Base-by-base conservation (phyloP, 2,888 invertebrate genomes). In the Platynereis dumerilii region DNA sequence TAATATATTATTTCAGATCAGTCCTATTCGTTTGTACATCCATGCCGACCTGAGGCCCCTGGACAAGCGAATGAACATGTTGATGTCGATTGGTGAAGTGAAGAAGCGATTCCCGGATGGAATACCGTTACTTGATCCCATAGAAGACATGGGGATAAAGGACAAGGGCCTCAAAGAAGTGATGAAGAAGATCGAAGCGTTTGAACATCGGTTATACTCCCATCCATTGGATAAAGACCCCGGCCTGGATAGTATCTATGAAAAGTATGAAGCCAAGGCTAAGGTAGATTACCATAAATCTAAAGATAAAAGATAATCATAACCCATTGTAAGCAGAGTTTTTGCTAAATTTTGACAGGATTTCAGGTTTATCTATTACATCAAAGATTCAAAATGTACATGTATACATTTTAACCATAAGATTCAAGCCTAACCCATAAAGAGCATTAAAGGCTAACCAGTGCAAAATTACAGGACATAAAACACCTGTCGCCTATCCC, bases 131-230 rank as follows among this genome's bases (percentile, higher is more conserved):
- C 85, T 99, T 1, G 93, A 99, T 86, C 98, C 99, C 0, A 88
- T 97, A 22, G 91, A 91, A 64, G 98, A 99, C 78, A 98, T 99
- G 97, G 91, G 92, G 78, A 98, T 99, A 64, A 90, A 90, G 65
- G 94, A 96, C 52, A 83, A 88, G 0, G 89, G 89, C 12, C 94
- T 97, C 29, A 75, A 90, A 72, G 90, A 91, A 52, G 88, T 94
- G 64, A 90, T 95, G 0, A 82, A 81, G 80, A 91, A 91, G 78
- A 93, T 96, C 71, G 90, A 93, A 80, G 86, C 88, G 64, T 89
- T 94, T 74, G 94, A 96, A 83, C 90, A 91, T 78, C 81, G 92
- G 78, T 86, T 96, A 73, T 91, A 89, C 75, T 87, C 89, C 0
- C 96, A 97, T 85, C 89, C 91, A 0, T 84, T 97, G 69, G 92